Evolutionary conservation across 2,797 vertebrate genomes (phyloP), one percentile per base, ranked within the genome.

Genomic region (Todus mexicanus): DNA sequence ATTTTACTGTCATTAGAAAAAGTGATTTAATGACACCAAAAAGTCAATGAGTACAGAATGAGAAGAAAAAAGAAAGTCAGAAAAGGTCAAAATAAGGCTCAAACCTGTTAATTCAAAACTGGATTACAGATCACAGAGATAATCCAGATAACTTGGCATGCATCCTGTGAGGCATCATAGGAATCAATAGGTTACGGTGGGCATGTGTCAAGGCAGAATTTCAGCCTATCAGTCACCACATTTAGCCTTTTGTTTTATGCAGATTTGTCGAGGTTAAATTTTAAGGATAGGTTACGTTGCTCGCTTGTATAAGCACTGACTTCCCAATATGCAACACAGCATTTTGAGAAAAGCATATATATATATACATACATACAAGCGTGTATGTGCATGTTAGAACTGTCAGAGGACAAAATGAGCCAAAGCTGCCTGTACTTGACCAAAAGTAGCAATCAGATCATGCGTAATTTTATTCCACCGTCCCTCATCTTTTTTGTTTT

Each of bases 1-100:
- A 94, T 90, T 95, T 96, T 96, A 95, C 63, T 94, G 92, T 96
- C 96, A 95, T 92, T 95, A 96, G 86, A 87, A 96, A 96, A 97
- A 91, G 56, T 84, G 75, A 71, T 93, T 31, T 89, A 96, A 95
- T 94, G 92, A 93, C 82, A 96, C 45, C 77, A 94, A 90, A 92
- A 92, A 96, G 77, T 95, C 84, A 93, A 86, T 19, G 69, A 68
- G 40, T 57, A 80, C 27, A 23, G n/a, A 3, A 6, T 10, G 20
- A 57, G 38, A 63, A 54, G 54, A 12, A 15, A 10, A 60, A 65
- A 89, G 38, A 15, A 42, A 63, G 17, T 68, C 56, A 85, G n/a
- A 60, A 91, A 91, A 94, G 57, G 90, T 90, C 90, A 91, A 94
- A 96, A 87, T 56, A 90, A 91, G 51, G 60, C 66, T 82, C 25